Evolutionary conservation across 37 sponge, comb jelly and placozoan genomes (phyloP).

Genomic region (Axinella damicornis): DNA sequence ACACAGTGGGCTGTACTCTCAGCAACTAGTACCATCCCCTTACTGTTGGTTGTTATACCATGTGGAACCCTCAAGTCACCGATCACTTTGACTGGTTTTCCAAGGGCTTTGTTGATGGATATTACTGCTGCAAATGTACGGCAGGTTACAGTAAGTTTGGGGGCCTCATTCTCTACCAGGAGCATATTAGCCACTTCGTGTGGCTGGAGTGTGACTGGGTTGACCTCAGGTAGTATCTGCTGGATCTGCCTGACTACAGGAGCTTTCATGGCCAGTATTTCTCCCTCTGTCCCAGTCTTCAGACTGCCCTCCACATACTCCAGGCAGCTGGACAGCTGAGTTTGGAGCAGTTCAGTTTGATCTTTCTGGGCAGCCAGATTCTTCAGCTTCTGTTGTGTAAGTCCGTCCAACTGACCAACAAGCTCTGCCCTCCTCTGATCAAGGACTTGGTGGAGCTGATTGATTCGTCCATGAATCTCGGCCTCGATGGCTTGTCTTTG

Average conservation of each 20-base stretch:
- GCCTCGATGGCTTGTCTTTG: too few relatives aligned
- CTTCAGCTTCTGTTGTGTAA: constrained; percentile 13
- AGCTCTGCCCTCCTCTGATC: background rate
- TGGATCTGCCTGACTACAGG: background rate
- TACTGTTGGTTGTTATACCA: too few relatives aligned
- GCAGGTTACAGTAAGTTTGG: too few relatives aligned
- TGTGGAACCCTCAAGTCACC: too few relatives aligned
- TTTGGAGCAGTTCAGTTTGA: background rate
- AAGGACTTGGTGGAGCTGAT: too few relatives aligned
- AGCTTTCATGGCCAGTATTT: background rate
- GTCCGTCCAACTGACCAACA: background rate
- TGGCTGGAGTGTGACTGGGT: background rate
- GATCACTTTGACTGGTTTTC: too few relatives aligned
- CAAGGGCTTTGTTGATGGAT: too few relatives aligned
- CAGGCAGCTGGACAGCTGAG: background rate
- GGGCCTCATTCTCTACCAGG: too few relatives aligned
- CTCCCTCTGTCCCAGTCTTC: background rate
- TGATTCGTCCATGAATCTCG: too few relatives aligned
- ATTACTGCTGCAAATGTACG: too few relatives aligned
- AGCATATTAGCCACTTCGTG: background rate
- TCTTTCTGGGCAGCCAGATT: background rate
- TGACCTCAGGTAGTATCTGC: background rate
- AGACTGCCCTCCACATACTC: background rate
- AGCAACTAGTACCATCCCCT: too few relatives aligned
- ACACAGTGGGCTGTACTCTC: too few relatives aligned